phyloP scores from a whole-genome alignment of 2,113 vertebrate species.

The Hiodon tergisus region DNA sequence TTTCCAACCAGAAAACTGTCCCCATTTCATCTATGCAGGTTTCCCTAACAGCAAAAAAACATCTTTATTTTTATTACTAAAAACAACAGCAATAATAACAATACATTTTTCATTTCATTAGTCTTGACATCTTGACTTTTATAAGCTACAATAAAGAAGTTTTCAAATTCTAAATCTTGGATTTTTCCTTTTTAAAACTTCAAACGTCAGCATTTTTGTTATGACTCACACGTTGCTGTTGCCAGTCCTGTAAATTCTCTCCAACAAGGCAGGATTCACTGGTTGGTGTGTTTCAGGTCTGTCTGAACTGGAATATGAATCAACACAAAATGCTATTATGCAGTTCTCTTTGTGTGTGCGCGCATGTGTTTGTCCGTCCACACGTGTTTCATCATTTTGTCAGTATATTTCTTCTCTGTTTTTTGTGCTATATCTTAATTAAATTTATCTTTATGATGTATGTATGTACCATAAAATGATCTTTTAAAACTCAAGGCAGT shows the following conservation, averaged over 20 bases:
- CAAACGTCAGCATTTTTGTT: not conserved
- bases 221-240: not conserved
- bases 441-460: too few species aligned
- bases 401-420: too few species aligned
- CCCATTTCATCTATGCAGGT: too few species aligned
- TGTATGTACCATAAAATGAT: too few species aligned
- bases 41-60: not conserved
- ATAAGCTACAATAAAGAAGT: not conserved
- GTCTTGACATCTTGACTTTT: not conserved
- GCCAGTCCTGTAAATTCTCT: not conserved
- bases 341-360: too few species aligned
- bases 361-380: not conserved
- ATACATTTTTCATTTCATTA: not conserved
- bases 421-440: too few species aligned
- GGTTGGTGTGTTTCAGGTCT: not conserved
- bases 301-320: not conserved
- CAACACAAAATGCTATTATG: too few species aligned
- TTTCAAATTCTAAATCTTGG: not conserved
- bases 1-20: too few species aligned
- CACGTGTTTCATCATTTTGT: not conserved
- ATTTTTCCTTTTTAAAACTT: conserved; percentile 1
- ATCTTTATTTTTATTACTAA: not conserved
- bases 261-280: not conserved
- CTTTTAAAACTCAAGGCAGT: not conserved
- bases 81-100: not conserved